These are phyloP conservation scores for Heptranchias perlo DNA, from an alignment of 2,113 vertebrate genomes.

Conservation along the genomic window DNA sequence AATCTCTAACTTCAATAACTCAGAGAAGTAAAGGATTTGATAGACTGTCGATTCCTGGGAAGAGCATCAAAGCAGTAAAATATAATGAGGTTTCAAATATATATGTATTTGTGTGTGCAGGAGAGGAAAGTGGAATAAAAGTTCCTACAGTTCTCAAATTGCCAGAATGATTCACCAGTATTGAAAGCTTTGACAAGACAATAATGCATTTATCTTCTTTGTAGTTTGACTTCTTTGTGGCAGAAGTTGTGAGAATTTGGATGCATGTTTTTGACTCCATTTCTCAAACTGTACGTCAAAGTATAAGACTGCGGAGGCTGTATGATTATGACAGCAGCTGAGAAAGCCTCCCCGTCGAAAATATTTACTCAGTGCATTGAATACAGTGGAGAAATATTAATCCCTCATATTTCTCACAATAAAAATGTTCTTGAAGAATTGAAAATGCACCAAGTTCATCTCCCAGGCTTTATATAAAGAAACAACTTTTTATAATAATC, in stretches of 20 bases:
- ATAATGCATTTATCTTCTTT: neutral
- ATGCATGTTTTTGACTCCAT: neutral
- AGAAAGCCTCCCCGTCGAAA: neutral
- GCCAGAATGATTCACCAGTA: neutral
- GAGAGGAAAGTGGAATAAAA: neutral
- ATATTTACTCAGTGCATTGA: neutral
- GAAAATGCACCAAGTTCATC: too few species aligned
- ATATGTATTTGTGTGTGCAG: neutral
- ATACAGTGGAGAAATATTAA: neutral
- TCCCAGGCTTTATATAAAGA: too few species aligned
- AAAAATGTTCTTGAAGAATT: neutral
- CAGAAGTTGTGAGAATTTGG: neutral
- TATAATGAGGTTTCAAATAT: neutral
- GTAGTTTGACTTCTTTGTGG: neutral
- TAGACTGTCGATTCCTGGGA: too few species aligned
- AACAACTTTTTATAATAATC: too few species aligned
- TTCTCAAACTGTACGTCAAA: neutral
- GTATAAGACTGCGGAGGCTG: neutral
- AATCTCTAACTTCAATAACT: too few species aligned
- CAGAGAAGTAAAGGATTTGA: too few species aligned
- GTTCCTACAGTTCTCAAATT: neutral
- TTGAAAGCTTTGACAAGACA: neutral
- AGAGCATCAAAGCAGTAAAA: too few species aligned
- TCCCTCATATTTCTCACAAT: neutral
- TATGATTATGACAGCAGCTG: neutral